phyloP scores from a whole-genome alignment of 2,888 invertebrate genomes.

The Meiosimyza platycephala region DNA sequence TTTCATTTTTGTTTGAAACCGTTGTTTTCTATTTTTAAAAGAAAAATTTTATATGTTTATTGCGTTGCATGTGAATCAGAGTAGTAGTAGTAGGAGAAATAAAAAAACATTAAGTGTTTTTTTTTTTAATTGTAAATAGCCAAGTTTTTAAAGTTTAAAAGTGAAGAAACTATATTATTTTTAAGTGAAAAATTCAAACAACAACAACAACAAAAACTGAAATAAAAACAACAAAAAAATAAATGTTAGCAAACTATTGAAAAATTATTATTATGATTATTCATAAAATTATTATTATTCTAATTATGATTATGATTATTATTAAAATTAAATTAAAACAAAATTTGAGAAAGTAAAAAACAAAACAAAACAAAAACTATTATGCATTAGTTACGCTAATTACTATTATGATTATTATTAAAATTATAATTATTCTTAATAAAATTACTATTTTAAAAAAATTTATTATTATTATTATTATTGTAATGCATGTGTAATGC shows the following conservation, averaged over 20 bases:
- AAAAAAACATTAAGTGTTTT: conserved; percentile 13
- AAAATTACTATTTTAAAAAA: conserved; percentile 36
- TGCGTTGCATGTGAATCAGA: conserved; percentile 15
- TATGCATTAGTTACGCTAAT: conserved; percentile 30
- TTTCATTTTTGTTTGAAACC: conserved; percentile 41
- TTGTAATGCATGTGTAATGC: conserved; percentile 18
- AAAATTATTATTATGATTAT: conserved; percentile 56
- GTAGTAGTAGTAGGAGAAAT: not conserved
- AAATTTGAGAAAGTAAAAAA: not conserved
- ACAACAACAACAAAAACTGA: conserved; percentile 30
- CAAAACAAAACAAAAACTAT: conserved; percentile 35
- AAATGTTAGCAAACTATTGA: conserved; percentile 20
- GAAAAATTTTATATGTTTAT: conserved; percentile 47
- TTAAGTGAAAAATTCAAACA: conserved; percentile 35
- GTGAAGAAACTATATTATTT: conserved; percentile 26
- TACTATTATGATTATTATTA: conserved; percentile 37
- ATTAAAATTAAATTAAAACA: conserved; percentile 18
- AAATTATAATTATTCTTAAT: conserved; percentile 29
- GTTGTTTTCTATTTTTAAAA: conserved; percentile 61
- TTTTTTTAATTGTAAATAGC: conserved; percentile 27
- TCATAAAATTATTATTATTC: conserved; percentile 26
- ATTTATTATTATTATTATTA: conserved; percentile 45
- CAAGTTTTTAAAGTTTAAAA: conserved; percentile 21
- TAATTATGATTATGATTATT: conserved; percentile 8
- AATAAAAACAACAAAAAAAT: conserved; percentile 45